phyloP scores from a whole-genome alignment of 2,797 vertebrate genomes.

The Brachyalestes nurse region DNA sequence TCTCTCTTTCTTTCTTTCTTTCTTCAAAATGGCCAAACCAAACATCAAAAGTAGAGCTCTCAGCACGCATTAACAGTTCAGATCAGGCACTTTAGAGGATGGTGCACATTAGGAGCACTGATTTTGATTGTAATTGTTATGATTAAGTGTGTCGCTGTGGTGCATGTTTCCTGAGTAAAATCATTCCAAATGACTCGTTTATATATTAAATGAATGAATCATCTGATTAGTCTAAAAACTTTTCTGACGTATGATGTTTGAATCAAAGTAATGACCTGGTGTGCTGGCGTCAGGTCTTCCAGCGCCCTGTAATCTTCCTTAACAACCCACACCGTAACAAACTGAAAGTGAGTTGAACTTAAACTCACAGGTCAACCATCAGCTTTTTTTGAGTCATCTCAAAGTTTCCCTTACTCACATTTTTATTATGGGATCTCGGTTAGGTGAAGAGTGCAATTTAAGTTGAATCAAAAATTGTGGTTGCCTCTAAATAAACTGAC shows the following conservation, averaged over 20 bases:
- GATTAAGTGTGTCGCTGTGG: background rate
- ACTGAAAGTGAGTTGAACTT: background rate
- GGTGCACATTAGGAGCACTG: background rate
- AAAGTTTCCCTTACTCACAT: too few species aligned
- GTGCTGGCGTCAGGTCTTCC: background rate
- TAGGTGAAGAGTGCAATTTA: too few species aligned
- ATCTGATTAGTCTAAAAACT: conserved; percentile 11
- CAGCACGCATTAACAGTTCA: background rate
- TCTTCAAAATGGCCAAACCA: background rate
- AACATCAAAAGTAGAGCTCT: background rate
- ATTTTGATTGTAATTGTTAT: conserved; percentile 19
- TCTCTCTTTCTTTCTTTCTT: background rate
- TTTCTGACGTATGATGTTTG: background rate
- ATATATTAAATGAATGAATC: background rate
- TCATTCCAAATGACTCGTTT: background rate
- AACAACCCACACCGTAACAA: background rate
- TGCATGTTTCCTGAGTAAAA: conserved; percentile 1
- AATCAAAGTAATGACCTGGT: background rate
- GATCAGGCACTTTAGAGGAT: background rate
- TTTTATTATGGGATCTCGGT: too few species aligned
- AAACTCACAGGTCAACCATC: too few species aligned
- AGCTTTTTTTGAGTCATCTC: background rate
- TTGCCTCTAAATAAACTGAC: too few species aligned
- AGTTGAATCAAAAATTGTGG: too few species aligned
- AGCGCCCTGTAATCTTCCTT: background rate